Evolutionary conservation across 2,113 vertebrate species (phyloP), one percentile per base, ranked within the genome.

Genomic region (Pygoscelis antarcticus): DNA sequence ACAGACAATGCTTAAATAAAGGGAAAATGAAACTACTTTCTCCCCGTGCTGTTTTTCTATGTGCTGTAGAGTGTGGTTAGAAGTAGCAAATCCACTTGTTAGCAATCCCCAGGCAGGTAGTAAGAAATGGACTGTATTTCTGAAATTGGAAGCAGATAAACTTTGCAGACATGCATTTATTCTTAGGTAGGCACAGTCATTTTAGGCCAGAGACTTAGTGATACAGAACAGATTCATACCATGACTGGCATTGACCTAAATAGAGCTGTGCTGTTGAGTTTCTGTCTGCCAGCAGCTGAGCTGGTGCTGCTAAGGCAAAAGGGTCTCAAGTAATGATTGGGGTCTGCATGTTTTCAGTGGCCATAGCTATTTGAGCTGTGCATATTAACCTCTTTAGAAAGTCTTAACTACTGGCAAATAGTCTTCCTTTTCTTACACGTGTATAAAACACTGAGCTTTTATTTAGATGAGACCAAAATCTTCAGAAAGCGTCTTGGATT

Each of bases 351-450:
- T 32, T 72, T 29, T 26, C 61, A 6, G 2, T 3, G 30, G 27
- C 21, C 2, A 3, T 27, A 9, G 11, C 60, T 49, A 0, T 29
- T 3, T 21, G 68, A 66, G 34, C 18, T 47, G 22, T 54, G 29
- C 42, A 1, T 8, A 0, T 20, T 18, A 49, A 62, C 18, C 38
- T 57, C 61, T 68, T n/a, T 10, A 27, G 27, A 70, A 89, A 51
- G 10, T 19, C 62, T 61, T 25, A 40, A 17, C n/a, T 26, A 0
- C 46, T 38, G 47, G n/a, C 32, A 76, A 27, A 46, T 7, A 6
- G 12, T 46, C 40, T 34, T 42, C 29, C 4, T 34, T 61, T 70
- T 16, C 34, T 64, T 51, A 26, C 6, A 4, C 0, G 0, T 7
- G 9, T 57, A 14, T 27, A 18, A 49, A 36, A 5, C 40, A 7